phyloP scores from a whole-genome alignment of 2,888 invertebrate species.

The Kuschelorhynchus macadamiae region DNA sequence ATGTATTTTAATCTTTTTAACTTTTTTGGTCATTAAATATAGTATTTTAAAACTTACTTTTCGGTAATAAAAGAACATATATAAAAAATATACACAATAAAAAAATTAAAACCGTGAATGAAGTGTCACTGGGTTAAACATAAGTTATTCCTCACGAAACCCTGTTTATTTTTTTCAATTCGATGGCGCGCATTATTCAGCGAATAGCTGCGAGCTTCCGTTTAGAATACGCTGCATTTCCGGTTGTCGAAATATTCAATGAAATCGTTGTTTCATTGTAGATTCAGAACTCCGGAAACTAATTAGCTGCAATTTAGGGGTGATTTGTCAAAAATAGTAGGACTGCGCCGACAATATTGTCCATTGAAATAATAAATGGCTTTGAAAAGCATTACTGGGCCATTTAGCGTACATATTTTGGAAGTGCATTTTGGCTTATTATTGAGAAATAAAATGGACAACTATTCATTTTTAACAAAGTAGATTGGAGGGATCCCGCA shows the following conservation, averaged over 20 bases:
- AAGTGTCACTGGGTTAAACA: constrained; percentile 29
- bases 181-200: constrained; percentile 35
- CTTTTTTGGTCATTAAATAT: too few species aligned
- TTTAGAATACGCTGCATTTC: constrained; percentile 56
- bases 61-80: too few species aligned
- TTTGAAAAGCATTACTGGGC: not conserved
- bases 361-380: constrained; percentile 7
- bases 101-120: not conserved
- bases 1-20: too few species aligned
- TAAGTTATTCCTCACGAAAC: constrained; percentile 31
- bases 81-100: too few species aligned
- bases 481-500: not conserved
- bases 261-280: constrained; percentile 62
- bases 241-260: constrained; percentile 60
- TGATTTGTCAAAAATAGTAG: constrained; percentile 30
- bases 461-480: not conserved
- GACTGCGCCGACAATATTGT: constrained; percentile 13
- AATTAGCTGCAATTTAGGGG: constrained; percentile 27
- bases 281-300: constrained; percentile 49
- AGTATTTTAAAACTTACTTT: too few species aligned
- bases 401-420: not conserved
- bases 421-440: not conserved
- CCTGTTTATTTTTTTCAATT: too few species aligned
- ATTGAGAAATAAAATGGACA: not conserved
- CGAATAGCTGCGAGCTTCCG: constrained; percentile 46